Conservation (phyloP, 2,888 invertebrate species). For the Protula sp. region DNA sequence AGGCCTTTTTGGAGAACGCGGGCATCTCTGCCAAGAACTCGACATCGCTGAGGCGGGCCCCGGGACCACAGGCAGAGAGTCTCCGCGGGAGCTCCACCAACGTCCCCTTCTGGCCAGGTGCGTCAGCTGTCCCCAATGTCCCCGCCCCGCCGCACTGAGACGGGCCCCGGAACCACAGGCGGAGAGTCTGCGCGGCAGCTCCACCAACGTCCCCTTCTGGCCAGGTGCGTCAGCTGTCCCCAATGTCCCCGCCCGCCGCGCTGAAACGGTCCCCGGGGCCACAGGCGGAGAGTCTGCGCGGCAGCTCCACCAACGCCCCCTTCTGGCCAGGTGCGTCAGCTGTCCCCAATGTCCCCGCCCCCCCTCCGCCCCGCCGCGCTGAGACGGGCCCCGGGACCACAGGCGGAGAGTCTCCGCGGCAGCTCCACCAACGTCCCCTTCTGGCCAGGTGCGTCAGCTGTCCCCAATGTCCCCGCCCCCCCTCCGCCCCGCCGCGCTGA, state of each 20-base stretch:
- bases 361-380: too few species aligned
- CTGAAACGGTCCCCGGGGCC: slow-evolving; percentile 66
- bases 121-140: too few species aligned
- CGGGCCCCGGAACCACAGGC: slow-evolving; percentile 64
- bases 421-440: slow-evolving; percentile 77
- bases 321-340: too few species aligned
- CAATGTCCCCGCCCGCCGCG: too few species aligned
- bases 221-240: too few species aligned
- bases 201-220: slow-evolving; percentile 77
- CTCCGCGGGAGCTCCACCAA: slow-evolving; percentile 73
- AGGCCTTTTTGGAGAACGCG: slow-evolving; percentile 26
- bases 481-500: too few species aligned
- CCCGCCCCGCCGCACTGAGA: too few species aligned
- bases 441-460: too few species aligned
- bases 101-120: slow-evolving; percentile 58
- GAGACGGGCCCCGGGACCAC: slow-evolving; percentile 66
- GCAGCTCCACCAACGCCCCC: slow-evolving; percentile 75
- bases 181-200: slow-evolving; percentile 69
- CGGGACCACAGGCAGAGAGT: slow-evolving; percentile 66
- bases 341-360: too few species aligned
- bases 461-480: too few species aligned
- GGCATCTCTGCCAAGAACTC: slow-evolving; percentile 23
- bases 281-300: slow-evolving; percentile 66
- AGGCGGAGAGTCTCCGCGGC: slow-evolving; percentile 71
- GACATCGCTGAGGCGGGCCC: slow-evolving; percentile 48